Evolutionary conservation across 1,140 invertebrate species (phyloP).

Genomic region (Frieseomelitta varia): DNA sequence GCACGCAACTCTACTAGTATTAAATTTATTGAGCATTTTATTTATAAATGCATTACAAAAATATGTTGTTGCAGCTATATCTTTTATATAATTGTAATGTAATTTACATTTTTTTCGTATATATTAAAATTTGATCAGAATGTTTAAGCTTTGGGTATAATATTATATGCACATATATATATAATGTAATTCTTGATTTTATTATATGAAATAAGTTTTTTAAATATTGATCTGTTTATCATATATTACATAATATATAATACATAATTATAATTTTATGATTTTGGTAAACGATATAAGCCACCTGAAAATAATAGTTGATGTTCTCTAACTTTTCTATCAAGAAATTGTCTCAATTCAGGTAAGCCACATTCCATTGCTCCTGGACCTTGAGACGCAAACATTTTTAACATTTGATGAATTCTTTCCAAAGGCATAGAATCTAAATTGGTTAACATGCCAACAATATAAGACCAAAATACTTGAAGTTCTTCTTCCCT

Average conservation of each 20-base stretch:
- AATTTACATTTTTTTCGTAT: neutral
- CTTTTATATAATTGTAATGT: conserved; percentile 11
- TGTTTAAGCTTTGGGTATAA: neutral
- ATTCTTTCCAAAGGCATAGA: conserved; percentile 96
- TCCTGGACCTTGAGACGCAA: conserved; percentile 93
- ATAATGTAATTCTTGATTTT: neutral
- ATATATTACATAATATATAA: neutral
- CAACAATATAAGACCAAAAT: conserved; percentile 98
- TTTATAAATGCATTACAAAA: conserved; percentile 24
- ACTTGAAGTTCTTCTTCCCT: conserved; percentile 96
- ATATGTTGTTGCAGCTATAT: conserved; percentile 36
- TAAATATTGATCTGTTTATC: too few relatives aligned
- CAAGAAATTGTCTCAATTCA: conserved; percentile 94
- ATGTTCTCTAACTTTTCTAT: conserved; percentile 95
- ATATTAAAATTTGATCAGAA: neutral
- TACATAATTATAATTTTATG: conserved; percentile 45
- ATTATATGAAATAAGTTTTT: conserved; percentile 5
- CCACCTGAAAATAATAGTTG: conserved; percentile 92
- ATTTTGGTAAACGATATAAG: conserved; percentile 93
- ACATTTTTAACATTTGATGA: conserved; percentile 98
- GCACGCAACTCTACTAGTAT: conserved; percentile 54
- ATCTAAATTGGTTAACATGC: conserved; percentile 97
- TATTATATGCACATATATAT: neutral
- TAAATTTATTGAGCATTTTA: conserved; percentile 32
- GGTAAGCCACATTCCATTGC: conserved; percentile 93